These are phyloP conservation scores for Notospermus geniculatus DNA, from an alignment of 1,140 invertebrate genomes.

Conservation along the genomic window DNA sequence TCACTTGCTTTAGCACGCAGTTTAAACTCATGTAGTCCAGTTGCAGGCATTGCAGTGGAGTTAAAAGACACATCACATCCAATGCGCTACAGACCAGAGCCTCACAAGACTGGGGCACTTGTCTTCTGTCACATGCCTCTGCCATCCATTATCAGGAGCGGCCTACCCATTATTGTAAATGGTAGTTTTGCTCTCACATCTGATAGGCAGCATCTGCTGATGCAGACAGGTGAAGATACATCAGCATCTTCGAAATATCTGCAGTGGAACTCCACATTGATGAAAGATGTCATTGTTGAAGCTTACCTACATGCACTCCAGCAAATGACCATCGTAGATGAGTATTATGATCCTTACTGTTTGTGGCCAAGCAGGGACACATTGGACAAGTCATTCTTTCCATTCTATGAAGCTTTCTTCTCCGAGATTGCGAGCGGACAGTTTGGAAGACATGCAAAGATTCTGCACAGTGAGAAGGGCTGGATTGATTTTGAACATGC, in stretches of 20 bases:
- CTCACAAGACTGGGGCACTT: conserved; percentile 14
- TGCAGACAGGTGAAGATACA: conserved; percentile 28
- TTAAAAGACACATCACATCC: neutral
- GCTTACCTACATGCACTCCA: conserved; percentile 9
- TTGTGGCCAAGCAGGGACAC: conserved; percentile 6
- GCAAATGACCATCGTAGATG: too few relatives aligned
- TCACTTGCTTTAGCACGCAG: neutral
- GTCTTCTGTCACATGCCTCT: conserved; percentile 34
- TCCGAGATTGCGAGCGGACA: neutral
- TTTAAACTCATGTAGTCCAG: too few relatives aligned
- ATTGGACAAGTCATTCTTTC: neutral
- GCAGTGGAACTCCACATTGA: conserved; percentile 26
- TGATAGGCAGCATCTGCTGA: conserved; percentile 24
- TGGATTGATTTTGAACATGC: neutral
- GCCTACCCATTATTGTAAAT: conserved; percentile 33
- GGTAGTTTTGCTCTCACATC: conserved; percentile 34
- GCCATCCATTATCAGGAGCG: conserved; percentile 23
- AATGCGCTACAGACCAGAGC: neutral
- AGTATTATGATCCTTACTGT: neutral
- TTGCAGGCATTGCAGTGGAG: too few relatives aligned
- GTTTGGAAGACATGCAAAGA: neutral
- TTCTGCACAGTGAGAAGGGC: neutral
- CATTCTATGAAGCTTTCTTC: neutral
- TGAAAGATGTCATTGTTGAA: conserved; percentile 18
- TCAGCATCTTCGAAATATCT: neutral